These are phyloP conservation scores for Drosophila parabipectinata DNA, from an alignment of 1,140 invertebrate species.

Conservation along the genomic window DNA sequence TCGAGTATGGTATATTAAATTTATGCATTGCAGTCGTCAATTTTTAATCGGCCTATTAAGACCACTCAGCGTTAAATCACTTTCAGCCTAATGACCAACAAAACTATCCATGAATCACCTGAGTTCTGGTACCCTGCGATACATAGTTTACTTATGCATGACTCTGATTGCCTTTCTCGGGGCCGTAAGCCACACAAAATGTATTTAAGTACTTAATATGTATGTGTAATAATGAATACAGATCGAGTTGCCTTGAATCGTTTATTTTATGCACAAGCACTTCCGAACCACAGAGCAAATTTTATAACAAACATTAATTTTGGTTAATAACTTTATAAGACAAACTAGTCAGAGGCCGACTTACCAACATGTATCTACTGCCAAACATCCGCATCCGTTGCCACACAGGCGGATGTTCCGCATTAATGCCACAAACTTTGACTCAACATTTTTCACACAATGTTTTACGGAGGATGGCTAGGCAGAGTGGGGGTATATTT, in stretches of 20 bases:
- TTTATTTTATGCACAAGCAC: constrained; percentile 68
- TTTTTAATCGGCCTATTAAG: constrained; percentile 24
- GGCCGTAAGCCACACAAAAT: constrained; percentile 13
- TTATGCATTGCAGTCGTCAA: constrained; percentile 19
- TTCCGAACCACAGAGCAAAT: constrained; percentile 73
- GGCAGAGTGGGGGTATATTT: background rate
- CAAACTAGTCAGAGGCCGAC: constrained; percentile 43
- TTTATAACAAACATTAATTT: constrained; percentile 79
- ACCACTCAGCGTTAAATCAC: constrained; percentile 29
- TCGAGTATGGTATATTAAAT: constrained; percentile 4
- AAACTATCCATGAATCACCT: constrained; percentile 33
- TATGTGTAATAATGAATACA: constrained; percentile 8
- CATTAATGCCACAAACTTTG: constrained; percentile 51
- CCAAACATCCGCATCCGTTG: constrained; percentile 29
- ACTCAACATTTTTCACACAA: constrained; percentile 78
- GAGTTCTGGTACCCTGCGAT: constrained; percentile 4
- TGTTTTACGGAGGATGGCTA: constrained; percentile 40
- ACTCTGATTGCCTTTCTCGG: constrained; percentile 41
- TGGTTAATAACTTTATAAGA: constrained; percentile 82
- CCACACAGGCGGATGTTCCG: constrained; percentile 28
- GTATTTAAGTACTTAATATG: background rate
- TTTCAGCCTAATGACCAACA: constrained; percentile 40
- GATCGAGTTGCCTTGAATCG: constrained; percentile 19
- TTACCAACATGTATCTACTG: constrained; percentile 25
- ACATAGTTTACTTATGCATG: constrained; percentile 42